Conservation (phyloP, 2,113 vertebrate species). For the Apodemus speciosus region DNA sequence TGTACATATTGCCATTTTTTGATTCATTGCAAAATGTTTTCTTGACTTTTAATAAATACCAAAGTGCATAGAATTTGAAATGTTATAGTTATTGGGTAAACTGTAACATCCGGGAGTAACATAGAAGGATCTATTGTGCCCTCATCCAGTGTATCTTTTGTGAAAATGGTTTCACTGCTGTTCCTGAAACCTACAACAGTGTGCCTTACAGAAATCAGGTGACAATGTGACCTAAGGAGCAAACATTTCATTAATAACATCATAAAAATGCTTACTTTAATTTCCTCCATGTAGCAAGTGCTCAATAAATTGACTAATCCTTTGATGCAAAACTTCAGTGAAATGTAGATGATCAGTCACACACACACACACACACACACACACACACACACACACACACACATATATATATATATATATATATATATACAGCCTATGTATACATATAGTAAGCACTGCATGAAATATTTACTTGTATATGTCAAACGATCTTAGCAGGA, state of each 20-base stretch:
- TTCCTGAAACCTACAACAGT: background rate
- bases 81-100: background rate
- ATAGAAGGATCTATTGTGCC: background rate
- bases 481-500: background rate
- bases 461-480: background rate
- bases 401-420: too few species aligned
- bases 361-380: background rate
- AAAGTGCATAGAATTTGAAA: background rate
- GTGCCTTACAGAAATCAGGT: background rate
- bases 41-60: constrained; percentile 7
- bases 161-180: background rate
- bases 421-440: background rate
- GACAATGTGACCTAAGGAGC: background rate
- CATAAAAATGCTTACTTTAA: background rate
- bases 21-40: constrained; percentile 33
- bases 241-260: background rate
- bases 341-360: constrained; percentile 1
- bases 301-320: constrained; percentile 19
- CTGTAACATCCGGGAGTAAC: background rate
- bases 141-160: background rate
- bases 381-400: too few species aligned
- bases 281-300: background rate
- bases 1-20: constrained; percentile 16
- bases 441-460: background rate
- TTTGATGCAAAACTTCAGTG: background rate